Conservation (phyloP, 2,888 invertebrate species). For the Hoplodrina ambigua region DNA sequence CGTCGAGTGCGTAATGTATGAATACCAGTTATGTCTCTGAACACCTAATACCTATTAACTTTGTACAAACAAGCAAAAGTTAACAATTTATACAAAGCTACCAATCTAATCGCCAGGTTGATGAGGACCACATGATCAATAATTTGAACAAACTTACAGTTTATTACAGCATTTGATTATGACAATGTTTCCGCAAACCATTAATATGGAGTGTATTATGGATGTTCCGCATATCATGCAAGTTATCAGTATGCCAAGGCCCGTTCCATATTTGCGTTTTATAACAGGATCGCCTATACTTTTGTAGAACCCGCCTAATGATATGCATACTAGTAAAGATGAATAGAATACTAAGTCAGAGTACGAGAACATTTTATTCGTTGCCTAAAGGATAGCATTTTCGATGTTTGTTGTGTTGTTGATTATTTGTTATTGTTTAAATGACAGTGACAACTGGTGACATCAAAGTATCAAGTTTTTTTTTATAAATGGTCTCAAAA, state of each 20-base stretch:
- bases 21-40: no score
- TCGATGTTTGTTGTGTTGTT: conserved; percentile 30
- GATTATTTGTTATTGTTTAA: conserved; percentile 20
- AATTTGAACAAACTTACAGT: conserved; percentile 81
- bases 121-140: not conserved
- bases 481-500: not conserved
- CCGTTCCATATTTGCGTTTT: conserved; percentile 91
- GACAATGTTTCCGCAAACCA: conserved; percentile 91
- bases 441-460: conserved; percentile 38
- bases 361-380: conserved; percentile 59
- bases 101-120: not conserved
- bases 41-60: no score
- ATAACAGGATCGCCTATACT: conserved; percentile 84
- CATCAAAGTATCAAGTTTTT: not conserved
- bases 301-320: conserved; percentile 91
- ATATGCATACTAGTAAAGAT: conserved; percentile 86
- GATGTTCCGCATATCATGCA: conserved; percentile 91
- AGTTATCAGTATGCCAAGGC: conserved; percentile 90
- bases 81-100: no score
- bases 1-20: no score
- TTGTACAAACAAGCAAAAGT: no score
- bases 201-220: conserved; percentile 90
- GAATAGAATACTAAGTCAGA: conserved; percentile 73
- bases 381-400: conserved; percentile 33
- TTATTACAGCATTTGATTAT: conserved; percentile 90